A percentile compares a stretch with the other conserved stretches of the same genome.
Evolutionary conservation across 2,113 vertebrate genomes (phyloP).

Genomic region (Circaetus gallicus): DNA sequence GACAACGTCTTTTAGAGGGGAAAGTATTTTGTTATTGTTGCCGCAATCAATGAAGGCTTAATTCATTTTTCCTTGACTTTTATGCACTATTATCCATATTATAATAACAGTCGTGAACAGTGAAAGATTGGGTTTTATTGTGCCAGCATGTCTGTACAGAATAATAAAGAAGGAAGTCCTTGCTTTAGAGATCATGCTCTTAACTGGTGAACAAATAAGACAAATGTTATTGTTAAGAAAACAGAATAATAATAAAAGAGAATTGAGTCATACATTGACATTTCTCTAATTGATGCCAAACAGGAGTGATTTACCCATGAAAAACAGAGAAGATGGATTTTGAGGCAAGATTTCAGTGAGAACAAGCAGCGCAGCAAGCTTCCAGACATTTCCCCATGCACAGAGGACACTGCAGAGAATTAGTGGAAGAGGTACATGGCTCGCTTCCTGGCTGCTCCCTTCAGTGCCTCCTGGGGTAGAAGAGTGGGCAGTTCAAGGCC

Average conservation of each 20-base stretch:
- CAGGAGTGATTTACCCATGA: not conserved
- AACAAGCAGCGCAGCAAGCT: not conserved
- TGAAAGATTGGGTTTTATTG: not conserved
- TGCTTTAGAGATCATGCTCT: not conserved
- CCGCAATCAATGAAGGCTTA: not conserved
- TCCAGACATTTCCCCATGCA: not conserved
- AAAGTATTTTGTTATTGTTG: not conserved
- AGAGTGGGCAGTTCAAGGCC: not conserved
- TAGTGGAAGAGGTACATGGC: not conserved
- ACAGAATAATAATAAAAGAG: not conserved
- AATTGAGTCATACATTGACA: not conserved
- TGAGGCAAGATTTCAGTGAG: not conserved
- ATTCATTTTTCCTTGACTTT: constrained; percentile 12
- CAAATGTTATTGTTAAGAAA: not conserved
- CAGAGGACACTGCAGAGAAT: not conserved
- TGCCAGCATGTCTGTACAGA: not conserved
- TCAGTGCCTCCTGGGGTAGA: not conserved
- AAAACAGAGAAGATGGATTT: not conserved
- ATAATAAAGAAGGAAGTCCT: not conserved
- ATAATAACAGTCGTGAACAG: not conserved
- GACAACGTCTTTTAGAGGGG: not conserved
- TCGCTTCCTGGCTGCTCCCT: not conserved
- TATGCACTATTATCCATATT: not conserved
- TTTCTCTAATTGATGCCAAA: not conserved
- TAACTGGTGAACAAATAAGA: not conserved